These are phyloP conservation scores for Chelmon rostratus DNA, from an alignment of 2,797 vertebrate species.

Conservation along the genomic window DNA sequence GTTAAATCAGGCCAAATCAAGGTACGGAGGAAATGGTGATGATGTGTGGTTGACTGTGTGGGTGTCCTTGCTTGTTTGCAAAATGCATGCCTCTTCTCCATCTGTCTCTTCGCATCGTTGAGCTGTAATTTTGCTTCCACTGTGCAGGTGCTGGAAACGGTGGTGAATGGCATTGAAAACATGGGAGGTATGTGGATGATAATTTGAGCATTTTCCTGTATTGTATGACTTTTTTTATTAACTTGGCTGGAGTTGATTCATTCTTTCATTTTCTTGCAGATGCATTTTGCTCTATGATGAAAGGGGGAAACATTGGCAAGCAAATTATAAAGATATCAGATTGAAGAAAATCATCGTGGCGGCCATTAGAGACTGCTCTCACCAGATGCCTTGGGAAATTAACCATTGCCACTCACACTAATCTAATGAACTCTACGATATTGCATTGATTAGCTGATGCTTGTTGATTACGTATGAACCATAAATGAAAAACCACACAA, in stretches of 20 bases:
- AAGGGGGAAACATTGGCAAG: slow-evolving; percentile 94
- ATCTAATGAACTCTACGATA: slow-evolving; percentile 26
- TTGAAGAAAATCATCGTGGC: slow-evolving; percentile 63
- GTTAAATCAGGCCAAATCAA: slow-evolving; percentile 92
- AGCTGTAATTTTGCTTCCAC: slow-evolving; percentile 19
- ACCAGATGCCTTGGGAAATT: slow-evolving; percentile 33
- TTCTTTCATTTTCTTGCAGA: slow-evolving; percentile 82
- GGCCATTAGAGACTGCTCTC: slow-evolving; percentile 9
- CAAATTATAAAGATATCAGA: slow-evolving; percentile 92
- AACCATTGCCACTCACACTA: slow-evolving; percentile 33
- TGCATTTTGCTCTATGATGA: slow-evolving; percentile 98
- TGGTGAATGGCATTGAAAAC: slow-evolving; percentile 91
- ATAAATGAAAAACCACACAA: not conserved
- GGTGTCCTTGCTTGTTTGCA: not conserved
- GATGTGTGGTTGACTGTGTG: slow-evolving; percentile 26
- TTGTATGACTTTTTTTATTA: not conserved
- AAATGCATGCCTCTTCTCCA: not conserved
- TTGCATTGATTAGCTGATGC: slow-evolving; percentile 1
- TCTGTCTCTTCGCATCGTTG: not conserved
- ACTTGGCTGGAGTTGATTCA: not conserved
- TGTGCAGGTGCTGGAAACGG: slow-evolving; percentile 92
- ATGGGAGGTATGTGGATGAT: slow-evolving; percentile 90
- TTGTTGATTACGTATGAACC: not conserved
- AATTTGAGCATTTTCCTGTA: not conserved
- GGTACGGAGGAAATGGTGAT: slow-evolving; percentile 81